These are phyloP conservation scores for Micromussa lordhowensis DNA, from an alignment of 92 coral and sea anemone species.

Conservation along the genomic window DNA sequence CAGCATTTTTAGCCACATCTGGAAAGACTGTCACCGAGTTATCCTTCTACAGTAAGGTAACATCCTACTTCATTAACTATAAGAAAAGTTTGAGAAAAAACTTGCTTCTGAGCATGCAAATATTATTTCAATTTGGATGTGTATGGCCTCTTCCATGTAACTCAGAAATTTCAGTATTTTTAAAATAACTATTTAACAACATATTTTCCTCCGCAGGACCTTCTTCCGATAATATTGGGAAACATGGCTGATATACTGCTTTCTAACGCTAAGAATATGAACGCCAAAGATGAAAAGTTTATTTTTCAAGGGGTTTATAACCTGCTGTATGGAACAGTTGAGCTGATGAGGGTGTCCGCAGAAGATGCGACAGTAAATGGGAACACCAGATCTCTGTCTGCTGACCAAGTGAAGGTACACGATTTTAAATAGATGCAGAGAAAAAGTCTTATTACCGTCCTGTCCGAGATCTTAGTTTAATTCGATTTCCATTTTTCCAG, in stretches of 20 bases:
- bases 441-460: too few relatives aligned
- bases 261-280: constrained; percentile 15
- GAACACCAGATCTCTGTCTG: background rate
- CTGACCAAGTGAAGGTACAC: constrained; percentile 5
- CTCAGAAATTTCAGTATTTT: background rate
- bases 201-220: background rate
- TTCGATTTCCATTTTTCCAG: background rate
- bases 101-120: background rate
- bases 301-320: constrained; percentile 20
- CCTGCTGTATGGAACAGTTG: constrained; percentile 20
- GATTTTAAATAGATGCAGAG: background rate
- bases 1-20: constrained; percentile 17
- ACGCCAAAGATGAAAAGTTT: constrained; percentile 25
- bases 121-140: too few relatives aligned
- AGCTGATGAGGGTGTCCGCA: constrained; percentile 9
- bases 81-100: background rate
- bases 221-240: background rate
- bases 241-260: background rate
- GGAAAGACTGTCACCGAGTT: constrained; percentile 20
- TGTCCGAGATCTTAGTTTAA: background rate
- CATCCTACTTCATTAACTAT: background rate
- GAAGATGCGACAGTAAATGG: background rate
- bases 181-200: too few relatives aligned
- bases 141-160: too few relatives aligned
- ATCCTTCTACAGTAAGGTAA: constrained; percentile 1